These are phyloP conservation scores for Belgica antarctica DNA, from an alignment of 2,888 invertebrate species.

Conservation along the genomic window DNA sequence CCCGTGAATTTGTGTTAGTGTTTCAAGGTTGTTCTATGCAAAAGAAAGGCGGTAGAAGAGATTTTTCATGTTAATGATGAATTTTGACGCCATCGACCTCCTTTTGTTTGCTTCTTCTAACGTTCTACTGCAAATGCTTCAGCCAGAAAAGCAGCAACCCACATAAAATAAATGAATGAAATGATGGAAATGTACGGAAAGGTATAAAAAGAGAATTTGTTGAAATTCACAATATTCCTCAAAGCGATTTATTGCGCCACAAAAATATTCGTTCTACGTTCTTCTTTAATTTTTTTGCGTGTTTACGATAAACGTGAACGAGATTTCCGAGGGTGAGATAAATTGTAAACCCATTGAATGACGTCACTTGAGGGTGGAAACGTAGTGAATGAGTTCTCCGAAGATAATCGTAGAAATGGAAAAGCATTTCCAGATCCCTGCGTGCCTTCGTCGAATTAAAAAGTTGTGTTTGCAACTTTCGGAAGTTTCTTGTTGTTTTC, in stretches of 20 bases:
- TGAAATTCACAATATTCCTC: slow-evolving; percentile 1
- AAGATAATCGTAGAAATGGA: background rate
- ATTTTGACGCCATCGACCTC: slow-evolving; percentile 15
- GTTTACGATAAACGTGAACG: background rate
- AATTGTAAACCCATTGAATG: background rate
- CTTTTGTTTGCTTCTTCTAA: background rate
- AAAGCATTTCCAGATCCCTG: background rate
- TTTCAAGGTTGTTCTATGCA: slow-evolving; percentile 8
- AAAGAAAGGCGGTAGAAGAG: background rate
- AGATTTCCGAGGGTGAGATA: background rate
- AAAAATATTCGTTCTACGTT: too few relatives aligned
- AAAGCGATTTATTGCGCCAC: slow-evolving; percentile 10
- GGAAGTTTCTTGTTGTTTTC: background rate
- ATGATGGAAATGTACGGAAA: slow-evolving; percentile 2
- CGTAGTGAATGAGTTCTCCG: background rate
- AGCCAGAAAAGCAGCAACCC: background rate
- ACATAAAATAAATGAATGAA: slow-evolving; percentile 11
- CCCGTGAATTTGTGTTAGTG: background rate
- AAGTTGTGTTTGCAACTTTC: background rate
- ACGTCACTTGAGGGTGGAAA: background rate
- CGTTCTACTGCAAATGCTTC: too few relatives aligned
- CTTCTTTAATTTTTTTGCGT: background rate
- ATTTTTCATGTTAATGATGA: too few relatives aligned
- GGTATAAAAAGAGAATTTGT: slow-evolving; percentile 2
- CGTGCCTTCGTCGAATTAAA: background rate